Evolutionary conservation across 1,140 invertebrate genomes (phyloP), one percentile per base, ranked within the genome.

Genomic region (Cephus cinctus): DNA sequence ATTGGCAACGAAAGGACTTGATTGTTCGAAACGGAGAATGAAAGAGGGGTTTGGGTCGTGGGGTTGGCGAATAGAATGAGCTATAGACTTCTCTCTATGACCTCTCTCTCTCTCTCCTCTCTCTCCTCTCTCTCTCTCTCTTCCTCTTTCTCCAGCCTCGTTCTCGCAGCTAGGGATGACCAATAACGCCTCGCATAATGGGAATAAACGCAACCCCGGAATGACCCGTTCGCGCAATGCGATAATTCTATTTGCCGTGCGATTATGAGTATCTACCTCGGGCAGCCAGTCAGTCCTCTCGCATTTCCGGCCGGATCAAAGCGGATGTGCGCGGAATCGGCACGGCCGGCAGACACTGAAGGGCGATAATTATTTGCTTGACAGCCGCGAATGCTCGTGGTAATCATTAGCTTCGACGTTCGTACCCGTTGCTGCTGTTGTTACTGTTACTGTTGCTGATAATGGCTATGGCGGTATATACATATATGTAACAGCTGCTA

Each of bases 331-430:
- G 50, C 52, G 53, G 49, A 39, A 38, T 47, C 54, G 53, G n/a
- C n/a, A n/a, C 52, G 53, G 51, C 64, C 59, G 54, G 60, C 60
- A 55, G 46, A 36, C 27, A 50, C 47, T 47, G 47, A 54, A 48
- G 52, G 62, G 59, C 65, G 65, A 66, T 66, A 62, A 66, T 65
- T 64, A 64, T 65, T 65, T 65, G 56, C 50, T 57, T 56, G 53
- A 53, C 54, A 50, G n/a, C n/a, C n/a, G n/a, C n/a, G n/a, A n/a
- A n/a, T n/a, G n/a, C n/a, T n/a, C n/a, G n/a, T n/a, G n/a, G n/a
- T n/a, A n/a, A n/a, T n/a, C n/a, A n/a, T n/a, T n/a, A n/a, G n/a
- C n/a, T n/a, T n/a, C n/a, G n/a, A n/a, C n/a, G n/a, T n/a, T n/a
- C n/a, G n/a, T n/a, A n/a, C n/a, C n/a, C 62, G 56, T 53, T 52